These are phyloP conservation scores for Oryzias celebensis DNA, from an alignment of 2,113 vertebrate genomes.

Conservation along the genomic window DNA sequence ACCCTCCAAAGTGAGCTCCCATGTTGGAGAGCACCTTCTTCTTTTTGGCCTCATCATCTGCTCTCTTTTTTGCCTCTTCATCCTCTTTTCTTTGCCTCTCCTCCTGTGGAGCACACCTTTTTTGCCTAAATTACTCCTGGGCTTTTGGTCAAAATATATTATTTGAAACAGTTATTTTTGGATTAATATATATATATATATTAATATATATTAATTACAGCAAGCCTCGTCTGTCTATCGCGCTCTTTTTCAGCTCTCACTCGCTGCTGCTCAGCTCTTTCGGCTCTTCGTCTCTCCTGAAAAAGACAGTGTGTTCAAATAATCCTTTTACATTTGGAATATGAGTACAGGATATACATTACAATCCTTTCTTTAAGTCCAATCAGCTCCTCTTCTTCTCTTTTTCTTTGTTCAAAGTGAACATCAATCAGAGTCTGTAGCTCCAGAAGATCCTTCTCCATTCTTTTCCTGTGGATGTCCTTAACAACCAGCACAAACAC, in stretches of 20 bases:
- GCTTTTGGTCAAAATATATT: background rate
- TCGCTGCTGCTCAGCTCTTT: constrained; percentile 92
- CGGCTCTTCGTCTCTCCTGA: constrained; percentile 90
- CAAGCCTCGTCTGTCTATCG: constrained; percentile 88
- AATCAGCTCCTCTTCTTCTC: constrained; percentile 93
- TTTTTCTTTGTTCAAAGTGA: constrained; percentile 94
- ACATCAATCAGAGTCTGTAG: constrained; percentile 95
- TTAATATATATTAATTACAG: constrained; percentile 68
- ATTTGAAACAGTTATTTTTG: background rate
- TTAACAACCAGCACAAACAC: constrained; percentile 43
- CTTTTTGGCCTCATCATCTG: constrained; percentile 95
- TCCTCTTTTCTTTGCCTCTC: constrained; percentile 94
- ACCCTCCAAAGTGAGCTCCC: constrained; percentile 94
- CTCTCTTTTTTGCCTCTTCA: constrained; percentile 90
- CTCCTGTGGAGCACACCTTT: constrained; percentile 74
- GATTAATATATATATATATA: no score
- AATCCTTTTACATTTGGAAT: background rate
- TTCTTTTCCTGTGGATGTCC: constrained; percentile 97
- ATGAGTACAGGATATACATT: constrained; percentile 5
- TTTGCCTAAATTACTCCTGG: background rate
- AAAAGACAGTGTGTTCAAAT: background rate
- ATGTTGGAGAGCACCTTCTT: constrained; percentile 97
- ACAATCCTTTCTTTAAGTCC: constrained; percentile 95
- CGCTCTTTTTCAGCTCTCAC: constrained; percentile 92
- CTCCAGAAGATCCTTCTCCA: constrained; percentile 97